phyloP scores from a whole-genome alignment of 2,113 vertebrate species.

The Brienomyrus brachyistius region DNA sequence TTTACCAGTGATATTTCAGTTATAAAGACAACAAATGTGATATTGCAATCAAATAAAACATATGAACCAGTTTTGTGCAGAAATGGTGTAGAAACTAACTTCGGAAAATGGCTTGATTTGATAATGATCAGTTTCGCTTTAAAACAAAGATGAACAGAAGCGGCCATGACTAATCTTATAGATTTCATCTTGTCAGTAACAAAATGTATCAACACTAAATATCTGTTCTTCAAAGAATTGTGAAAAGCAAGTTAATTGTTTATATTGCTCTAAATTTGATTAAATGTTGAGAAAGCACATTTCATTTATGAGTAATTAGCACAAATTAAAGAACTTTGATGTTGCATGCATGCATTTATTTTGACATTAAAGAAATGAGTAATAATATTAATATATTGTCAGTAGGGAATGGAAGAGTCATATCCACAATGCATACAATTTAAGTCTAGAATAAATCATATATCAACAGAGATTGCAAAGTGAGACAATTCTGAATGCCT shows the following conservation, averaged over 20 bases:
- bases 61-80: neutral
- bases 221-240: neutral
- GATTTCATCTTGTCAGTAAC: neutral
- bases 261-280: neutral
- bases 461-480: neutral
- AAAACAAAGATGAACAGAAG: neutral
- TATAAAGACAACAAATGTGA: neutral
- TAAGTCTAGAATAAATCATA: neutral
- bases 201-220: neutral
- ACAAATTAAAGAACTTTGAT: neutral
- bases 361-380: neutral
- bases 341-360: neutral
- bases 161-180: neutral
- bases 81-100: neutral
- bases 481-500: neutral
- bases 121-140: neutral
- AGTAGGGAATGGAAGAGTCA: neutral
- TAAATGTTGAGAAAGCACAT: neutral
- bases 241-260: neutral
- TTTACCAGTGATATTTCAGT: neutral
- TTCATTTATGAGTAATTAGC: neutral
- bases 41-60: neutral
- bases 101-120: neutral
- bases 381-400: neutral
- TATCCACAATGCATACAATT: neutral